Conservation (phyloP, 1,140 invertebrate species). For the Armadillidium nasatum region DNA sequence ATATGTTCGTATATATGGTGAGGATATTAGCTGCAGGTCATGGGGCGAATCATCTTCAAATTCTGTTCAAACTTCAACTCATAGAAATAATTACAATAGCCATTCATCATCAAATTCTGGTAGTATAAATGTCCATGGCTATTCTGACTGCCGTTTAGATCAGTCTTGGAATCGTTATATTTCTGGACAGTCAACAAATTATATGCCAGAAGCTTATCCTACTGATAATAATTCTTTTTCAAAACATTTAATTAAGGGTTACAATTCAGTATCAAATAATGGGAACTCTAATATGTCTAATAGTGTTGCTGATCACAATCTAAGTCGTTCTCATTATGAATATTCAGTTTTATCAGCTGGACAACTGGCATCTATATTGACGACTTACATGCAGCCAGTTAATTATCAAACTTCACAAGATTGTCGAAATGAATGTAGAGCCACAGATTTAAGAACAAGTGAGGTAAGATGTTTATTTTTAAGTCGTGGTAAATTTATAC, state of each 20-base stretch:
- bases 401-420: neutral
- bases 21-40: neutral
- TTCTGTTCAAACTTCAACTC: neutral
- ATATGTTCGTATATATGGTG: neutral
- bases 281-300: neutral
- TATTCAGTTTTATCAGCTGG: neutral
- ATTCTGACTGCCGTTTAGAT: neutral
- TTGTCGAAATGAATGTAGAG: neutral
- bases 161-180: neutral
- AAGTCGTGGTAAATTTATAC: neutral
- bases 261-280: neutral
- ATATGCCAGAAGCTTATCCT: neutral
- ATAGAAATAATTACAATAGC: neutral
- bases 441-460: neutral
- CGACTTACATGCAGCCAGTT: neutral
- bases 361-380: neutral
- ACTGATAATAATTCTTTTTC: neutral
- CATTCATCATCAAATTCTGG: neutral
- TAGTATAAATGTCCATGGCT: neutral
- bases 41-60: neutral
- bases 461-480: neutral
- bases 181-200: neutral
- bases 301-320: neutral
- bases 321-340: neutral
- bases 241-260: neutral